A percentile compares a stretch with the other conserved stretches of the same genome.
Evolutionary conservation across 2,797 vertebrate species (phyloP).

Genomic region (Coilia nasus): DNA sequence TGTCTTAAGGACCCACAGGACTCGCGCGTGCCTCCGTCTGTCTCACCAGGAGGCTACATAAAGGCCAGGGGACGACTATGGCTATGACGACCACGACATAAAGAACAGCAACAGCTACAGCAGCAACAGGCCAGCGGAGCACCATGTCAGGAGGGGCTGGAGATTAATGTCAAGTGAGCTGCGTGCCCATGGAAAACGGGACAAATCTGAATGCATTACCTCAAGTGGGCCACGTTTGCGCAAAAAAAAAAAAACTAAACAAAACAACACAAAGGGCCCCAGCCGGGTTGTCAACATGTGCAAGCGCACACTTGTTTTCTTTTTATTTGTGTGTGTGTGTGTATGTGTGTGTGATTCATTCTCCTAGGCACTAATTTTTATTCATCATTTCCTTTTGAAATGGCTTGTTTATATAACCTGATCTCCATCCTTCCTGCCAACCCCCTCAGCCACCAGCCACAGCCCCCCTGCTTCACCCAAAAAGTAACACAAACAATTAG

Average conservation of each 20-base stretch:
- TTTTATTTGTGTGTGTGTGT: neutral
- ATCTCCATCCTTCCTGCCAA: neutral
- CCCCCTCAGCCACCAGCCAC: neutral
- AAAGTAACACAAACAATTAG: conserved; percentile 52
- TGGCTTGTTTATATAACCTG: conserved; percentile 43
- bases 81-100: no score
- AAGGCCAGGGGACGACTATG: neutral
- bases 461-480: conserved; percentile 40
- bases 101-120: neutral
- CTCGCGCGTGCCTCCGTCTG: neutral
- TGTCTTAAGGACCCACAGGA: conserved; percentile 42
- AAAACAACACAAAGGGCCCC: conserved; percentile 34
- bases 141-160: neutral
- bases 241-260: neutral
- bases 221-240: conserved; percentile 41
- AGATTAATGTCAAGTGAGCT: conserved; percentile 48
- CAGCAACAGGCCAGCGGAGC: conserved; percentile 22
- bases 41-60: conserved; percentile 23
- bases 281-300: conserved; percentile 35
- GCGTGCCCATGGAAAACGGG: conserved; percentile 33
- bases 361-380: conserved; percentile 44
- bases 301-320: conserved; percentile 23
- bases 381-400: conserved; percentile 48
- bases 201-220: conserved; percentile 45
- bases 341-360: conserved; percentile 11